Evolutionary conservation across 2,888 invertebrate species (phyloP), one percentile per base, ranked within the genome.

Genomic region (Seira ritae): DNA sequence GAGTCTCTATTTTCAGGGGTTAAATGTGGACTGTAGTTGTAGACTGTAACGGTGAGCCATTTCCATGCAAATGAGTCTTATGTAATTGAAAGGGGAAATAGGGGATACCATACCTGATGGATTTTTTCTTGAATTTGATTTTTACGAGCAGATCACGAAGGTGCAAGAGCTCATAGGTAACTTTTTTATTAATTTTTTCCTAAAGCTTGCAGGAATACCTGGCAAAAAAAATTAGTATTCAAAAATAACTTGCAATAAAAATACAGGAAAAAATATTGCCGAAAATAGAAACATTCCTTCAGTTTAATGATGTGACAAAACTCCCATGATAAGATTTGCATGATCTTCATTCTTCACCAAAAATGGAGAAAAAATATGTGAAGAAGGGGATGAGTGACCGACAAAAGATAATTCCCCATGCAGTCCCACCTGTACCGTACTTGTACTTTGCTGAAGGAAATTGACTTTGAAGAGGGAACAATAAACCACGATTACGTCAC

Each of bases 241-340:
- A n/a, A n/a, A n/a, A n/a, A n/a, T n/a, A n/a, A n/a, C n/a, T n/a
- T n/a, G n/a, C n/a, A n/a, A n/a, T n/a, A n/a, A n/a, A n/a, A n/a
- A n/a, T n/a, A n/a, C n/a, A n/a, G n/a, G n/a, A n/a, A n/a, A n/a
- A n/a, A n/a, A n/a, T n/a, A n/a, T n/a, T 31, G 31, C 31, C 3
- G 31, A 31, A 31, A 4, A 31, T 31, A 31, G 8, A n/a, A 50
- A 50, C 17, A 50, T 50, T n/a, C 50, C 50, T 8, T n/a, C 6
- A n/a, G 17, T n/a, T n/a, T 77, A 82, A 82, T 82, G 82, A 82
- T 82, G 82, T 82, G 82, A 82, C 82, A 82, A 82, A 81, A 82
- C 67, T 77, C 73, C 66, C 73, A 77, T 82, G 67, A 77, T 50
- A 50, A 50, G 3, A n/a, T 50, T n/a, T 31, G 20, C 23, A 71